Conservation (phyloP, 2,797 vertebrate genomes). For the Pangasius macronema region DNA sequence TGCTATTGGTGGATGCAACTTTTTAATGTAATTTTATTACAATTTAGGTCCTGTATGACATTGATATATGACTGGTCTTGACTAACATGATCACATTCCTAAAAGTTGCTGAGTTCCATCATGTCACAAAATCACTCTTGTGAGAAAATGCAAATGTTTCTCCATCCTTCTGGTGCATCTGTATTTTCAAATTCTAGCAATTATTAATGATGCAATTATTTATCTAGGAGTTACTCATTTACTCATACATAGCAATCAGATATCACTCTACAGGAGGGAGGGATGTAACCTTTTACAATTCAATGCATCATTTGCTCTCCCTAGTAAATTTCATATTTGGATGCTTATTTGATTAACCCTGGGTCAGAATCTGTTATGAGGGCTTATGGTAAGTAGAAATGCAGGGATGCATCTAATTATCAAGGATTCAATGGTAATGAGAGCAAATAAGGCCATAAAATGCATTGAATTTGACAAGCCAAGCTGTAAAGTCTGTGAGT, state of each 20-base stretch:
- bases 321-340: conserved; percentile 69
- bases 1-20: background rate
- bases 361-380: conserved; percentile 64
- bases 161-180: background rate
- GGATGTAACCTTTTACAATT: conserved; percentile 62
- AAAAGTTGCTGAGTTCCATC: conserved; percentile 4
- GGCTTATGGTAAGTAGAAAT: conserved; percentile 61
- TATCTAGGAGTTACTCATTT: background rate
- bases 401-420: conserved; percentile 70
- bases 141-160: background rate
- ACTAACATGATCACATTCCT: background rate
- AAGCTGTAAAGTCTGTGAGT: conserved; percentile 56
- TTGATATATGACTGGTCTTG: conserved; percentile 15
- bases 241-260: conserved; percentile 61
- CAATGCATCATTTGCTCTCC: conserved; percentile 63
- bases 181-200: background rate
- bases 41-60: background rate
- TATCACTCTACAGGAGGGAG: conserved; percentile 62
- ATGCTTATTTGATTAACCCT: conserved; percentile 75
- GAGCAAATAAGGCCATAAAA: conserved; percentile 62
- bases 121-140: background rate
- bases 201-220: background rate
- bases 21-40: background rate
- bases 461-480: conserved; percentile 61
- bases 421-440: conserved; percentile 62